Percentiles rank a stretch among this genome's conserved stretches.
Evolutionary conservation across 1,140 invertebrate species (phyloP).

Genomic region (Drosophila murphyi): DNA sequence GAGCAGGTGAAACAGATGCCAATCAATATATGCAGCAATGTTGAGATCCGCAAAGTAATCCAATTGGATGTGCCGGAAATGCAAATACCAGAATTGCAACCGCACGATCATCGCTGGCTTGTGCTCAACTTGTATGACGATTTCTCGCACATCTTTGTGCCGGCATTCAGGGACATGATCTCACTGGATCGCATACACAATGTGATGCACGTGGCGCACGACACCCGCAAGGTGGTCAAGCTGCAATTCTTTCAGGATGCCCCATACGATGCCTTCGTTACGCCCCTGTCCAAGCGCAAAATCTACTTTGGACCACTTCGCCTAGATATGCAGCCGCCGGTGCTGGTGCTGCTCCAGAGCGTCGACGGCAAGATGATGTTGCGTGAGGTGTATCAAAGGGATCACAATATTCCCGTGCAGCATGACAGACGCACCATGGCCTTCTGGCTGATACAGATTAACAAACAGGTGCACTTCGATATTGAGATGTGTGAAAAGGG

Average conservation of each 20-base stretch:
- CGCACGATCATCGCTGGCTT: constrained; percentile 72
- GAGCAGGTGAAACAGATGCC: constrained; percentile 4
- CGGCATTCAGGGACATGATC: constrained; percentile 68
- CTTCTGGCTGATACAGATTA: constrained; percentile 70
- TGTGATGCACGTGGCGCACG: constrained; percentile 56
- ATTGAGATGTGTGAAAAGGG: constrained; percentile 38
- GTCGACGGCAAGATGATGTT: constrained; percentile 81
- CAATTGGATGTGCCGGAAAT: constrained; percentile 63
- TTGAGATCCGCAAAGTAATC: constrained; percentile 69
- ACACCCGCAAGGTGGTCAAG: constrained; percentile 71
- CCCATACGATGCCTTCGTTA: constrained; percentile 76
- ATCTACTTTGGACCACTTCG: constrained; percentile 78
- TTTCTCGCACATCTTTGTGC: constrained; percentile 82
- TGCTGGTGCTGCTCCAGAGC: constrained; percentile 74
- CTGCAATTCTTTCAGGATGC: constrained; percentile 68
- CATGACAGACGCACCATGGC: constrained; percentile 62
- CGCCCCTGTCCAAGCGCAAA: constrained; percentile 57
- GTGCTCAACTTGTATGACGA: constrained; percentile 75
- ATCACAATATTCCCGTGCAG: constrained; percentile 60
- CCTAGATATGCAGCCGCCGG: constrained; percentile 55
- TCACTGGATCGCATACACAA: constrained; percentile 74
- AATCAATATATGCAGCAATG: constrained; percentile 60
- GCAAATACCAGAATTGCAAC: constrained; percentile 53
- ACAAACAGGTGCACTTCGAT: constrained; percentile 69
- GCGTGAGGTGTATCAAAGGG: constrained; percentile 73